These are phyloP conservation scores for Odobenus rosmarus DNA, from an alignment of 2,113 vertebrate genomes.

Conservation along the genomic window DNA sequence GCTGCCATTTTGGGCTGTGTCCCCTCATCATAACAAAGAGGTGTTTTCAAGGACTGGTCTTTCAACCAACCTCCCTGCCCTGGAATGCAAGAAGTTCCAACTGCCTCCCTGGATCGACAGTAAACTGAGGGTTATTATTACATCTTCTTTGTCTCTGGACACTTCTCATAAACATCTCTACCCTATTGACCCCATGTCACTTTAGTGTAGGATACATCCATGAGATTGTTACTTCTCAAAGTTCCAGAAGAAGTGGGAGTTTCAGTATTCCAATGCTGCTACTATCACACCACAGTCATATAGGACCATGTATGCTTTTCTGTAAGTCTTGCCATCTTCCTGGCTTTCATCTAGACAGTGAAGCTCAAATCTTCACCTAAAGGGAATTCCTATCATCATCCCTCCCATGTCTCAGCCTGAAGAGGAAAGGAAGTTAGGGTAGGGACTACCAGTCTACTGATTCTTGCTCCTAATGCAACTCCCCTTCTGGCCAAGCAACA, in stretches of 20 bases:
- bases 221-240: not conserved
- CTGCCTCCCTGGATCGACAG: not conserved
- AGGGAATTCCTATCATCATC: not conserved
- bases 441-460: not conserved
- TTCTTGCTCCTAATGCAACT: not conserved
- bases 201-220: not conserved
- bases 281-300: not conserved
- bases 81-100: not conserved
- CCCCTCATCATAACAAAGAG: not conserved
- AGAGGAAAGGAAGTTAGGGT: not conserved
- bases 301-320: not conserved
- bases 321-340: not conserved
- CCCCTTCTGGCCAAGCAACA: not conserved
- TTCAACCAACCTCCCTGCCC: not conserved
- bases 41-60: not conserved
- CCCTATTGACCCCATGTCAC: not conserved
- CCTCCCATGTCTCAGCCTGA: not conserved
- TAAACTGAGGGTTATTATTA: not conserved
- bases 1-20: not conserved
- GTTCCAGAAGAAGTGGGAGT: not conserved
- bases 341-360: not conserved
- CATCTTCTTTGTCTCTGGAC: not conserved
- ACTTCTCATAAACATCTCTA: not conserved
- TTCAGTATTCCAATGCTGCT: not conserved
- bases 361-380: not conserved